phyloP scores from a whole-genome alignment of 2,888 invertebrate species.

The Dascillus cervinus region DNA sequence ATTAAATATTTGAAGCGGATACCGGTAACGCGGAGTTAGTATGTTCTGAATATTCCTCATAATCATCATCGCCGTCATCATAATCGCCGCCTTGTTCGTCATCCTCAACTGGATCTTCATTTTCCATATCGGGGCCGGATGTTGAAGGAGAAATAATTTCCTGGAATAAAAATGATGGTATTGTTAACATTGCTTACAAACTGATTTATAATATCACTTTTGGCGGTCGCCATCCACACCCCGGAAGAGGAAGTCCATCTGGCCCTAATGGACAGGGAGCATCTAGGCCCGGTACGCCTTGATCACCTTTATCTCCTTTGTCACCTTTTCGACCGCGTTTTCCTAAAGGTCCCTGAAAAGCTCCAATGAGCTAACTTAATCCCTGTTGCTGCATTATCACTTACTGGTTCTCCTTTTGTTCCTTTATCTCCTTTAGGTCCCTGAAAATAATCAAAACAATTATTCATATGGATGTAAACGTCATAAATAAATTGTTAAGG shows the following conservation, averaged over 20 bases:
- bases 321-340: constrained; percentile 89
- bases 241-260: constrained; percentile 92
- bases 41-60: constrained; percentile 52
- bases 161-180: no score
- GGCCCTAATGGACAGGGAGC: constrained; percentile 97
- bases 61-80: constrained; percentile 54
- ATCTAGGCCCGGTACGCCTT: constrained; percentile 94
- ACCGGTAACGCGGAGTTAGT: constrained; percentile 37
- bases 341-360: constrained; percentile 70
- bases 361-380: neutral
- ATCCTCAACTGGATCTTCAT: constrained; percentile 41
- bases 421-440: constrained; percentile 88
- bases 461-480: neutral
- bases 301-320: constrained; percentile 88
- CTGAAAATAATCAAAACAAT: constrained; percentile 44
- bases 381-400: constrained; percentile 43
- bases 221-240: constrained; percentile 89
- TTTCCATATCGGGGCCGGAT: constrained; percentile 49
- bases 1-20: constrained; percentile 27
- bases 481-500: neutral
- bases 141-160: constrained; percentile 32
- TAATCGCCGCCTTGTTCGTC: constrained; percentile 38
- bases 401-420: constrained; percentile 75
- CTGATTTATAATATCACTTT: constrained; percentile 51
- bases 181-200: no score